These are phyloP conservation scores for Cyclopterus lumpus DNA, from an alignment of 2,797 vertebrate genomes.

Conservation along the genomic window DNA sequence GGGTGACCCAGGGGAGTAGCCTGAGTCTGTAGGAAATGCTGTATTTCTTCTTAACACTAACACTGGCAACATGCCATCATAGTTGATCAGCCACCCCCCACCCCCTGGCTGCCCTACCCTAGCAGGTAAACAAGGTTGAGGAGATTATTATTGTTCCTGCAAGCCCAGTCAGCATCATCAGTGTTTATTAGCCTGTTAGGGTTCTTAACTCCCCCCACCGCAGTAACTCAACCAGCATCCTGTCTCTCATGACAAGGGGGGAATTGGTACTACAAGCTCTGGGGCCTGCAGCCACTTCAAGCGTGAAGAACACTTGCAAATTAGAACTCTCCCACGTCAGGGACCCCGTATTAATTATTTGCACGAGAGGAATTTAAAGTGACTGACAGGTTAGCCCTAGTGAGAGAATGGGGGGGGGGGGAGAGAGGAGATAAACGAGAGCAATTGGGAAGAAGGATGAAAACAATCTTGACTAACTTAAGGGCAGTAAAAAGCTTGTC, in stretches of 20 bases:
- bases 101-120: slow-evolving; percentile 59
- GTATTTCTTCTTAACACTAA: slow-evolving; percentile 60
- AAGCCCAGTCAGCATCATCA: slow-evolving; percentile 74
- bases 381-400: slow-evolving; percentile 83
- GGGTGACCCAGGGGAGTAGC: slow-evolving; percentile 16
- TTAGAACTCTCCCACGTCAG: slow-evolving; percentile 83
- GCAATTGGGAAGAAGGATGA: slow-evolving; percentile 57
- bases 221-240: slow-evolving; percentile 80
- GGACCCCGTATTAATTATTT: slow-evolving; percentile 85
- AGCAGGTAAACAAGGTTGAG: slow-evolving; percentile 81
- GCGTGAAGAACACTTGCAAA: slow-evolving; percentile 89
- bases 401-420: slow-evolving; percentile 47
- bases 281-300: slow-evolving; percentile 81
- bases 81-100: slow-evolving; percentile 65
- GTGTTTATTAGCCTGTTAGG: slow-evolving; percentile 82
- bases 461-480: slow-evolving; percentile 77
- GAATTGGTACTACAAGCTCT: slow-evolving; percentile 84
- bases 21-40: slow-evolving; percentile 54
- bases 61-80: slow-evolving; percentile 49
- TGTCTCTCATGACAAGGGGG: slow-evolving; percentile 82
- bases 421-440: slow-evolving; percentile 60
- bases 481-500: slow-evolving; percentile 78
- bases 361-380: slow-evolving; percentile 83
- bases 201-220: slow-evolving; percentile 66
- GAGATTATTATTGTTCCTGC: slow-evolving; percentile 80